These are phyloP conservation scores for Alviniconcha marisindica DNA, from an alignment of 1,140 invertebrate species.

Conservation along the genomic window DNA sequence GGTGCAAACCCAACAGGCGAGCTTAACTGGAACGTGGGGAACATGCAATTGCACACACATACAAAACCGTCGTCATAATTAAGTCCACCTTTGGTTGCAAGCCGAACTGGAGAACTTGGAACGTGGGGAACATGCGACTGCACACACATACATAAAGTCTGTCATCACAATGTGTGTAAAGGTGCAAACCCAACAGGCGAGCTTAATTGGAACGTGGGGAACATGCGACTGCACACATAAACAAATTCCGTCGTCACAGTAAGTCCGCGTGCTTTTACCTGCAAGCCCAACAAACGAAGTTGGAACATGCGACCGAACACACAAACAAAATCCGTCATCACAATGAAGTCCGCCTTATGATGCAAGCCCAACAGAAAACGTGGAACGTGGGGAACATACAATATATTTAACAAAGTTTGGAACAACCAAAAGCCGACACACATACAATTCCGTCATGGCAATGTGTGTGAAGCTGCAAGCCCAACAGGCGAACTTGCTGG, in stretches of 20 bases:
- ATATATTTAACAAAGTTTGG: too few species aligned
- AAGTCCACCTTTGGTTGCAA: conserved; percentile 93
- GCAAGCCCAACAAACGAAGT: too few species aligned
- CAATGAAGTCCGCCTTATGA: conserved; percentile 91
- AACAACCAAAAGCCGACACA: too few species aligned
- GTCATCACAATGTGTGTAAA: background rate
- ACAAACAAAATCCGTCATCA: conserved; percentile 99
- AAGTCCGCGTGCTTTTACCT: too few species aligned
- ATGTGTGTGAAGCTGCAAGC: background rate
- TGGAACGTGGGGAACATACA: conserved; percentile 98
- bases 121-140: conserved; percentile 98
- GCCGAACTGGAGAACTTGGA: conserved; percentile 90
- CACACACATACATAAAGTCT: conserved; percentile 44
- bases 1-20: background rate
- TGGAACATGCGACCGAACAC: too few species aligned
- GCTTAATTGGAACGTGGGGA: background rate
- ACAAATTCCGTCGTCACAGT: too few species aligned
- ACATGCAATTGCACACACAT: background rate
- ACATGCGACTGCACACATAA: background rate
- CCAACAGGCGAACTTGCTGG: too few species aligned
- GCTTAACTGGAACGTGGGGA: too few species aligned
- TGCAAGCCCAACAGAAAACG: conserved; percentile 91
- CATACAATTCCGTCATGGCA: too few species aligned
- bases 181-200: background rate
- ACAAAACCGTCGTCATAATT: conserved; percentile 98